Evolutionary conservation across 1,140 invertebrate genomes (phyloP), one percentile per base, ranked within the genome.

Genomic region (Drosophila ercepeae): DNA sequence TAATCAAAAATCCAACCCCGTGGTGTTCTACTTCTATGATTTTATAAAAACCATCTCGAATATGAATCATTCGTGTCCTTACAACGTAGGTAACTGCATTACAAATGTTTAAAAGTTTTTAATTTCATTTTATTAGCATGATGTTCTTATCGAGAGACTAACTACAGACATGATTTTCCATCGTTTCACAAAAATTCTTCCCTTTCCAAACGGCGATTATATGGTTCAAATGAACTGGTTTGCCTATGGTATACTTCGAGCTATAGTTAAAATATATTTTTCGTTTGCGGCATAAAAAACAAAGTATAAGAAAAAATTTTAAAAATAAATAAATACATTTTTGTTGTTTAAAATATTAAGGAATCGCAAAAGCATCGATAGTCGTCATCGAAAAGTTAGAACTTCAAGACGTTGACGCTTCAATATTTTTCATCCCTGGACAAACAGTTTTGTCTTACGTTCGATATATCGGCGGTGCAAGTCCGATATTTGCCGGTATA

Each of bases 161-260:
- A 23, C 51, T 8, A 13, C 50, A 3, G 4, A 42, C 1, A 2
- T 4, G 2, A 2, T 32, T 2, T 16, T 29, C 8, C 1, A 32
- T 8, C 6, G 7, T 13, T n/a, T 45, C 0, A 7, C 23, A 1
- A 27, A 44, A 6, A 16, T 57, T 13, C 19, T 61, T 0, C 50
- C 50, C 5, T 44, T 61, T 44, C 59, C 52, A 0, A 21, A 44
- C 0, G 59, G 52, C 11, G 14, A 57, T 2, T 57, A 61, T 23
- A 8, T 61, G 19, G 0, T 34, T 2, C 11, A 58, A 57, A 25
- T 13, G n/a, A 4, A 57, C 7, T 23, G 13, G 13, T 1, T 57
- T 11, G 36, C 25, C 1, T 57, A 29, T 21, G 18, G 6, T 0
- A 23, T 54, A 6, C 54, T 9, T 1, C 4, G 50, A 14, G 18